Percentiles rank a stretch among this genome's conserved stretches.
Evolutionary conservation across 2,113 vertebrate species (phyloP).

Genomic region (Gymnocephalus cernua): DNA sequence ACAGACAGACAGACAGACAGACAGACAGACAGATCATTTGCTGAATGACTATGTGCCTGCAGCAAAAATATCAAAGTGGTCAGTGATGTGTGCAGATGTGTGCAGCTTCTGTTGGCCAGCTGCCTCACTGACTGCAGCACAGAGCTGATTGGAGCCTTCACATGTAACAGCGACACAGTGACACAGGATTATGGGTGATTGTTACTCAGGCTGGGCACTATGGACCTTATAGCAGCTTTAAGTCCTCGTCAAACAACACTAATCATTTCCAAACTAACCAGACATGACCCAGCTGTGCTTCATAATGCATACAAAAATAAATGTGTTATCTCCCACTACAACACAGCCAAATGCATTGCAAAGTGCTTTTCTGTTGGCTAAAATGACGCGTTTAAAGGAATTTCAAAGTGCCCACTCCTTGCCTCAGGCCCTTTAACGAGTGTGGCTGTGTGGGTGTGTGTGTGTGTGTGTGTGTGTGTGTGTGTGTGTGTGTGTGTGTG

Average conservation of each 20-base stretch:
- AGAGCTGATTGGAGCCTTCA: neutral
- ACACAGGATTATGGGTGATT: no score
- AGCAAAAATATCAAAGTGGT: neutral
- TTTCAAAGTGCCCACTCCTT: conserved; percentile 6
- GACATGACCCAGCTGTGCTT: neutral
- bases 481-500: conserved; percentile 1
- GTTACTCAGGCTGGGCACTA: no score
- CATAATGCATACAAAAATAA: neutral
- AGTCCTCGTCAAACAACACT: neutral
- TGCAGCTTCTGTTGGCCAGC: conserved; percentile 11
- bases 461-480: neutral
- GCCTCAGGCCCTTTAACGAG: neutral
- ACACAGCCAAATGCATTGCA: neutral
- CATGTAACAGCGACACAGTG: neutral
- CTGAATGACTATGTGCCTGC: neutral
- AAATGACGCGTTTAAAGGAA: neutral
- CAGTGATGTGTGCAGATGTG: neutral
- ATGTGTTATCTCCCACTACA: neutral
- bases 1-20: neutral
- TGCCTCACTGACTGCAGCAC: neutral
- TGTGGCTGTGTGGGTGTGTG: neutral
- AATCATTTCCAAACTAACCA: neutral
- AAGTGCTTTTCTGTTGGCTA: neutral
- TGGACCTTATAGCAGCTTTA: neutral
- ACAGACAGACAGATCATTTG: neutral